Evolutionary conservation across 30 jellyfish, hydroid and myxozoan genomes (phyloP).

Genomic region (Turritopsis rubra): DNA sequence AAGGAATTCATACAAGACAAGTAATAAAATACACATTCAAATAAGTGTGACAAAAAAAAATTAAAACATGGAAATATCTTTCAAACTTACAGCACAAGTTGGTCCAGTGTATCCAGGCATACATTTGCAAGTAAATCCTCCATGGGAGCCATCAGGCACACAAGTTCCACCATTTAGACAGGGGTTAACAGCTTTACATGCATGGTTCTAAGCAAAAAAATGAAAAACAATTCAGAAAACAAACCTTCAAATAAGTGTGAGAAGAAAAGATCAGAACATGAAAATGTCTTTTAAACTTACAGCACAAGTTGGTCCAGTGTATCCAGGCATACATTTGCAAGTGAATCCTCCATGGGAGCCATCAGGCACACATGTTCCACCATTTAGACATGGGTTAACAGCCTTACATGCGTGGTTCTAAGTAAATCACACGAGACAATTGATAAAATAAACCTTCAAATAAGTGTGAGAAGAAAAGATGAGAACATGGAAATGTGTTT

Average conservation of each 20-base stretch:
- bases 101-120: constrained; percentile 54
- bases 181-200: constrained; percentile 53
- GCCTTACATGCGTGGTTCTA: constrained; percentile 15
- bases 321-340: constrained; percentile 8
- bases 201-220: constrained; percentile 3
- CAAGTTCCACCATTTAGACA: constrained; percentile 75
- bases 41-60: neutral
- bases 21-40: too few species aligned
- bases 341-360: constrained; percentile 11
- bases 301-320: constrained; percentile 2
- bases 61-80: neutral
- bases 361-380: neutral
- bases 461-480: neutral
- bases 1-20: too few species aligned
- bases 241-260: too few species aligned
- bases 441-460: neutral
- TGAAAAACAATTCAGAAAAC: too few species aligned
- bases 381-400: neutral
- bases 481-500: neutral
- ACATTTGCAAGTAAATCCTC: constrained; percentile 56
- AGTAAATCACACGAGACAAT: neutral
- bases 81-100: constrained; percentile 31
- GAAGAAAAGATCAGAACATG: too few species aligned
- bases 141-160: constrained; percentile 19
- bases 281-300: neutral